phyloP scores from a whole-genome alignment of 2,797 vertebrate genomes.

The Sebastes umbrosus region DNA sequence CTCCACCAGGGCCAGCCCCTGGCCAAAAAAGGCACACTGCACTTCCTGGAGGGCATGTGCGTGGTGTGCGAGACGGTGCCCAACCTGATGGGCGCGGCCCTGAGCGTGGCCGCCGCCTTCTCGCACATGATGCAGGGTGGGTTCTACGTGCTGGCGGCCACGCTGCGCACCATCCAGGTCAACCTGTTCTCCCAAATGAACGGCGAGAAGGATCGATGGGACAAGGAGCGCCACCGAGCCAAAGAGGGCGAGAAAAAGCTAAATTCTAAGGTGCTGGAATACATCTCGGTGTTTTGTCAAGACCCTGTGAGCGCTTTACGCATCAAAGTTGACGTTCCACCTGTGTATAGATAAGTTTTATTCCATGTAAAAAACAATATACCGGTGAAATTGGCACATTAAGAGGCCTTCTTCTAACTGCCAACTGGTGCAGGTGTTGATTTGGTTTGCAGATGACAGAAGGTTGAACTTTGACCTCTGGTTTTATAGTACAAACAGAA shows the following conservation, averaged over 20 bases:
- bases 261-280: constrained; percentile 72
- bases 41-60: constrained; percentile 73
- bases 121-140: constrained; percentile 74
- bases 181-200: constrained; percentile 75
- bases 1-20: constrained; percentile 19
- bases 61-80: constrained; percentile 70
- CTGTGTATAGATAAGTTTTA: constrained; percentile 69
- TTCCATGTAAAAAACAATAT: not conserved
- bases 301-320: constrained; percentile 75
- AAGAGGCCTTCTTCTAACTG: constrained; percentile 63
- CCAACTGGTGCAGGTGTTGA: constrained; percentile 28
- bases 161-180: constrained; percentile 71
- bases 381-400: constrained; percentile 52
- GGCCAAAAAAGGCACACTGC: constrained; percentile 61
- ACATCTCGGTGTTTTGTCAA: constrained; percentile 75
- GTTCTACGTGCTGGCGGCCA: constrained; percentile 69
- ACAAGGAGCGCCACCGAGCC: constrained; percentile 64
- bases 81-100: constrained; percentile 66
- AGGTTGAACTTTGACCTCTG: constrained; percentile 51
- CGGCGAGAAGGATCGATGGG: constrained; percentile 71
- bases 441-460: constrained; percentile 31
- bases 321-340: constrained; percentile 76
- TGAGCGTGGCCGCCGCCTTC: constrained; percentile 64
- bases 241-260: constrained; percentile 72
- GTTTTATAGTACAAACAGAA: constrained; percentile 16